Percentiles rank a stretch among this genome's conserved stretches.
These are phyloP conservation scores for Pelecanus crispus DNA, from an alignment of 2,113 vertebrate genomes.

Conservation along the genomic window DNA sequence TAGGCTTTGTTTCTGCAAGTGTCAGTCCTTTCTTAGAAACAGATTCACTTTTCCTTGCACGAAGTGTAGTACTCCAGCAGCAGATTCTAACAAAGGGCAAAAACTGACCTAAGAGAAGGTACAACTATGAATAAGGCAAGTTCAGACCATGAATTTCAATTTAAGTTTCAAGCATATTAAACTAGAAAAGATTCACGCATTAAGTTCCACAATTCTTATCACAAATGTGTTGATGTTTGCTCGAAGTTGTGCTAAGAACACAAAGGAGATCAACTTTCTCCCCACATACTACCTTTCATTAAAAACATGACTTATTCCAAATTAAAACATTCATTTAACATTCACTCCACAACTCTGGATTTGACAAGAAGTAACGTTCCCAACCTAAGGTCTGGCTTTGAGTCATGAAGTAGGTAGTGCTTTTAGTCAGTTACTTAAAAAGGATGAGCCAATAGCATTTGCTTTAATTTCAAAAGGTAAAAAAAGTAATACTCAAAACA, in stretches of 20 bases:
- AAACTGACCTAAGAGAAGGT: neutral
- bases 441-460: neutral
- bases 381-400: neutral
- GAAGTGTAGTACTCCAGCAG: neutral
- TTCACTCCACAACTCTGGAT: neutral
- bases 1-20: neutral
- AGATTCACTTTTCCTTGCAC: neutral
- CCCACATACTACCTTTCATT: neutral
- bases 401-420: neutral
- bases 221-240: neutral
- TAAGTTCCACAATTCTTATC: neutral
- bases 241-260: neutral
- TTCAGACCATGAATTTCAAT: neutral
- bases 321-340: neutral
- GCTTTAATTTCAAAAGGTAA: neutral
- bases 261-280: neutral
- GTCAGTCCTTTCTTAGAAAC: neutral
- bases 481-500: neutral
- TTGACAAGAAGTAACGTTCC: neutral
- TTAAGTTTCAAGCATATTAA: neutral
- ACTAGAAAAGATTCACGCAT: neutral
- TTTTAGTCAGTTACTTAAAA: neutral
- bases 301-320: neutral
- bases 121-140: neutral
- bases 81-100: neutral